phyloP scores from a whole-genome alignment of 2,113 vertebrate genomes.

The Abramis brama region DNA sequence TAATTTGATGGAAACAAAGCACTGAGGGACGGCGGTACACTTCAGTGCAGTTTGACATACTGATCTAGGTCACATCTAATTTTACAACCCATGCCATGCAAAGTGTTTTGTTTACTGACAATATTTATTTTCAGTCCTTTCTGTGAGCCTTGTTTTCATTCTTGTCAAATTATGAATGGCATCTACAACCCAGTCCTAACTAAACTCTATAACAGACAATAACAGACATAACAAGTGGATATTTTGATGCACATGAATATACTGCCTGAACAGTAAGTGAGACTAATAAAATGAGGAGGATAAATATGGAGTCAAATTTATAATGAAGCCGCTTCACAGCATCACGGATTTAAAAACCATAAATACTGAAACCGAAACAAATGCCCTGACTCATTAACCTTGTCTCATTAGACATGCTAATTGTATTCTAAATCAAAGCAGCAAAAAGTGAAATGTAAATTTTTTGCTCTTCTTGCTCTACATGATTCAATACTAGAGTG shows the following conservation, averaged over 20 bases:
- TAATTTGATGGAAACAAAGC: background rate
- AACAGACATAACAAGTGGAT: background rate
- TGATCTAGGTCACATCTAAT: background rate
- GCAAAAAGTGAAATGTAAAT: background rate
- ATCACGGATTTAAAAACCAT: background rate
- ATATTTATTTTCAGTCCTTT: background rate
- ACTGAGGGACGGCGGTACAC: background rate
- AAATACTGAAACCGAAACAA: background rate
- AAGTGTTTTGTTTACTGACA: background rate
- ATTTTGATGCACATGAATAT: background rate
- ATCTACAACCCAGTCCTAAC: background rate
- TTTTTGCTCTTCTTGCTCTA: background rate
- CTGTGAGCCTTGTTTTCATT: background rate
- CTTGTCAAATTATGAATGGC: background rate
- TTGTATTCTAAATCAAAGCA: background rate
- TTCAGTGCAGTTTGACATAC: background rate
- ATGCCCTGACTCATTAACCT: background rate
- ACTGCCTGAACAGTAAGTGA: background rate
- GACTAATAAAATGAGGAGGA: background rate
- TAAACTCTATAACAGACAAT: background rate
- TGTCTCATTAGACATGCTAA: slow-evolving; percentile 1
- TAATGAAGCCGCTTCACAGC: background rate
- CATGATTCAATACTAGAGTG: background rate
- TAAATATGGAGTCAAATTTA: background rate
- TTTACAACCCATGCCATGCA: background rate